Evolutionary conservation across 2,888 invertebrate genomes (phyloP).

Genomic region (Aphidoletes aphidimyza): DNA sequence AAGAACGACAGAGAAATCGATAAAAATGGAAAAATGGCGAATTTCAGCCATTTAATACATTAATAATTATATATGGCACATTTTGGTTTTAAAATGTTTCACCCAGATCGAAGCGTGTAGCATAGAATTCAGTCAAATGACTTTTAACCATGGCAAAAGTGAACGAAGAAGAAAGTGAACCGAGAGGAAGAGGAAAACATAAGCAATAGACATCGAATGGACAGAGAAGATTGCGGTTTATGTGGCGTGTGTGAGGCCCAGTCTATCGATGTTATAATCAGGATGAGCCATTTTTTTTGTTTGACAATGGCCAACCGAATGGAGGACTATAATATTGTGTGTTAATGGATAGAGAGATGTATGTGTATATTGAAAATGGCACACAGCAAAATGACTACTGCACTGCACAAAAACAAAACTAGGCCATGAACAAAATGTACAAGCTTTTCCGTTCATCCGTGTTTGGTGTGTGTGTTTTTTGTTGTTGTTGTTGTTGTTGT

Average conservation of each 20-base stretch:
- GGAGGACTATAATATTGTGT: background rate
- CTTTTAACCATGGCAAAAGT: too few relatives aligned
- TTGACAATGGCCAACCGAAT: slow-evolving; percentile 1
- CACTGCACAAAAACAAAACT: slow-evolving; percentile 49
- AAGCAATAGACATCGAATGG: background rate
- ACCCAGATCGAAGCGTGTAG: too few relatives aligned
- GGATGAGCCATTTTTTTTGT: slow-evolving; percentile 18
- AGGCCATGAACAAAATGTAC: slow-evolving; percentile 46
- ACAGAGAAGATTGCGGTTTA: too few relatives aligned
- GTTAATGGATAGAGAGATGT: slow-evolving; percentile 17
- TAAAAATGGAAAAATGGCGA: too few relatives aligned
- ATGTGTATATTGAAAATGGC: slow-evolving; percentile 12
- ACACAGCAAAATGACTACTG: slow-evolving; percentile 41
- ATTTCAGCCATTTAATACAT: too few relatives aligned
- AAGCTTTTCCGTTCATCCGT: slow-evolving; percentile 35
- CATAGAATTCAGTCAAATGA: too few relatives aligned
- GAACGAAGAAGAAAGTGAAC: background rate
- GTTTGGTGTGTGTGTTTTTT: too few relatives aligned
- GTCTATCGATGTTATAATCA: background rate
- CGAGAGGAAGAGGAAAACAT: background rate
- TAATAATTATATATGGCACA: too few relatives aligned
- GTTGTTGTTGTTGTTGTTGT: too few relatives aligned
- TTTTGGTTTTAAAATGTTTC: too few relatives aligned
- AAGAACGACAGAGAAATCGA: too few relatives aligned
- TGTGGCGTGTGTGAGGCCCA: background rate